phyloP scores from a whole-genome alignment of 1,140 invertebrate genomes.

The Psix sp. region DNA sequence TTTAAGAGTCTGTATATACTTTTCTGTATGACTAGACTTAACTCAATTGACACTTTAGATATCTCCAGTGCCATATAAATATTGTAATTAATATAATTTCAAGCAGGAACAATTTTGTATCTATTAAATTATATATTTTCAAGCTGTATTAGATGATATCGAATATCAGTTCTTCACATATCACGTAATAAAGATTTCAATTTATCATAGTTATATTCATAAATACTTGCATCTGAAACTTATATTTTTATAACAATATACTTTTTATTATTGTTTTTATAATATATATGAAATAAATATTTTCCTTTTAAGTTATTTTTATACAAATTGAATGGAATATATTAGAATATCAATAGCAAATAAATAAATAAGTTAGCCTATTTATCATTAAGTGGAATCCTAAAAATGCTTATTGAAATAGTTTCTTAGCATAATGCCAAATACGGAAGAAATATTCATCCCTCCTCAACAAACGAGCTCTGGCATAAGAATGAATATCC shows the following conservation, averaged over 20 bases:
- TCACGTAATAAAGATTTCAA: conserved; percentile 5
- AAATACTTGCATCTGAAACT: conserved; percentile 27
- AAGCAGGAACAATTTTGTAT: conserved; percentile 14
- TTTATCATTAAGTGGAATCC: conserved; percentile 40
- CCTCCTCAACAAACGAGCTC: conserved; percentile 85
- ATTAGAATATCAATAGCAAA: conserved; percentile 24
- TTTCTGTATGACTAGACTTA: conserved; percentile 49
- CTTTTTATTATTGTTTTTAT: conserved; percentile 7
- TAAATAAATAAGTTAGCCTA: conserved; percentile 29
- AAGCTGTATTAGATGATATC: conserved; percentile 17
- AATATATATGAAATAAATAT: conserved; percentile 40
- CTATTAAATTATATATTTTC: conserved; percentile 32
- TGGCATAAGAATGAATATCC: conserved; percentile 91
- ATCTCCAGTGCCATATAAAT: conserved; percentile 18
- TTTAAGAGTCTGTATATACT: too few species aligned
- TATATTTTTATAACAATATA: conserved; percentile 3
- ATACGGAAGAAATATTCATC: conserved; percentile 97
- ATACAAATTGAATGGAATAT: conserved; percentile 26
- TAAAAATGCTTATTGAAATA: conserved; percentile 83
- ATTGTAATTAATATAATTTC: conserved; percentile 13
- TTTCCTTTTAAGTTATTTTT: conserved; percentile 14
- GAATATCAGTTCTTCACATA: conserved; percentile 48
- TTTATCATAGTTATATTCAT: conserved; percentile 21
- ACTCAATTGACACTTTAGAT: conserved; percentile 34
- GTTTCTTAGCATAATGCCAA: conserved; percentile 89